Percentiles rank a stretch among this genome's conserved stretches.
phyloP scores from a whole-genome alignment of 2,888 invertebrate species.

The Trissoscelio sp. region DNA sequence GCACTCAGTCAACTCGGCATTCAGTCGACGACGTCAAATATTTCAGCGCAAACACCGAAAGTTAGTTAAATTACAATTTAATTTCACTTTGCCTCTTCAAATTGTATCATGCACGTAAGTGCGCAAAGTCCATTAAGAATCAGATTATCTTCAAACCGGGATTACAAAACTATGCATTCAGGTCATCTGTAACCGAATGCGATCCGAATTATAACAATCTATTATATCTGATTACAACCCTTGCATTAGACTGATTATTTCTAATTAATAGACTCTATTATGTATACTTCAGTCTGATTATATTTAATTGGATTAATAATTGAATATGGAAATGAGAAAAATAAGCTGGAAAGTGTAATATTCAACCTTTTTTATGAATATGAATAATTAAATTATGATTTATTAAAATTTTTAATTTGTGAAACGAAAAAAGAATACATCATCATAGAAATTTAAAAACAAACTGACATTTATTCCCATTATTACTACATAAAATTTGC shows the following conservation, averaged over 20 bases:
- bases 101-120: neutral
- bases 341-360: no score
- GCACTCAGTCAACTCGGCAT: neutral
- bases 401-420: no score
- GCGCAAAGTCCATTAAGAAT: conserved; percentile 25
- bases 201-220: conserved; percentile 26
- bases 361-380: no score
- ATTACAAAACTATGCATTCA: conserved; percentile 30
- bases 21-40: neutral
- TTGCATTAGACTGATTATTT: conserved; percentile 33
- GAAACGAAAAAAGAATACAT: no score
- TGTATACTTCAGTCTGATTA: neutral
- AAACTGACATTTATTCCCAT: no score
- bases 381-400: no score
- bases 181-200: conserved; percentile 32
- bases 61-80: neutral
- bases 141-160: conserved; percentile 21
- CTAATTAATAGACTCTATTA: conserved; percentile 25
- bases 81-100: neutral
- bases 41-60: neutral
- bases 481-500: no score
- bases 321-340: no score
- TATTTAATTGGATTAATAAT: no score
- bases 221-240: conserved; percentile 24
- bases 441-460: no score